These are phyloP conservation scores for Taenaris catops DNA, from an alignment of 2,888 invertebrate genomes.

Conservation along the genomic window DNA sequence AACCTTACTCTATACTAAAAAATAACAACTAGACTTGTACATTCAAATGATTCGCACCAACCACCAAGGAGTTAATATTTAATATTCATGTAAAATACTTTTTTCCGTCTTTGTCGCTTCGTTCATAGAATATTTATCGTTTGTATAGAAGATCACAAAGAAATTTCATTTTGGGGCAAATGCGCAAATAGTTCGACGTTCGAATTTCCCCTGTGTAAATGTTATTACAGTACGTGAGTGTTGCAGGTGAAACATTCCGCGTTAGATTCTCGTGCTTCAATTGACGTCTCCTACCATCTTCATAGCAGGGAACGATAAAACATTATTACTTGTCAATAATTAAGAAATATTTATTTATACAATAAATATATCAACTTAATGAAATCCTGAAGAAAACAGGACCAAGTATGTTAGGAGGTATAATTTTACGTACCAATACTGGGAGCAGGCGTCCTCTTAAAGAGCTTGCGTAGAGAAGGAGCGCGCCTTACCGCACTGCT, in stretches of 20 bases:
- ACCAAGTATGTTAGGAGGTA: too few species aligned
- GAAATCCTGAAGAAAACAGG: too few species aligned
- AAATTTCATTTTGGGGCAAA: conserved; percentile 72
- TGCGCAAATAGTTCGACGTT: conserved; percentile 73
- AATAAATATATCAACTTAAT: too few species aligned
- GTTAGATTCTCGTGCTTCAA: conserved; percentile 38
- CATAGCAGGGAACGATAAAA: conserved; percentile 21
- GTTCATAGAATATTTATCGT: conserved; percentile 70
- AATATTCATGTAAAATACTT: conserved; percentile 34
- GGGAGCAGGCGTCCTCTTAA: too few species aligned
- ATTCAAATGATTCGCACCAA: too few species aligned
- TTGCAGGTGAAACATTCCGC: conserved; percentile 66
- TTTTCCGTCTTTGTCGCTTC: conserved; percentile 61
- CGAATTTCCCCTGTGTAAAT: conserved; percentile 76
- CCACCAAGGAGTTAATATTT: conserved; percentile 46
- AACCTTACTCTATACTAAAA: too few species aligned
- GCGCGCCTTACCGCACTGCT: too few species aligned
- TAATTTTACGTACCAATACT: too few species aligned
- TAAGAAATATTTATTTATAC: too few species aligned
- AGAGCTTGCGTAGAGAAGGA: too few species aligned
- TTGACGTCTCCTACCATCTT: conserved; percentile 18
- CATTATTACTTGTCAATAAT: too few species aligned
- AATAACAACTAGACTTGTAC: too few species aligned
- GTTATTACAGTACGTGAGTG: conserved; percentile 60
- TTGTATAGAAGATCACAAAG: conserved; percentile 55